Percentiles rank a stretch among this genome's conserved stretches.
Conservation (phyloP, 2,888 invertebrate genomes). For the Ophion ventricosus region DNA sequence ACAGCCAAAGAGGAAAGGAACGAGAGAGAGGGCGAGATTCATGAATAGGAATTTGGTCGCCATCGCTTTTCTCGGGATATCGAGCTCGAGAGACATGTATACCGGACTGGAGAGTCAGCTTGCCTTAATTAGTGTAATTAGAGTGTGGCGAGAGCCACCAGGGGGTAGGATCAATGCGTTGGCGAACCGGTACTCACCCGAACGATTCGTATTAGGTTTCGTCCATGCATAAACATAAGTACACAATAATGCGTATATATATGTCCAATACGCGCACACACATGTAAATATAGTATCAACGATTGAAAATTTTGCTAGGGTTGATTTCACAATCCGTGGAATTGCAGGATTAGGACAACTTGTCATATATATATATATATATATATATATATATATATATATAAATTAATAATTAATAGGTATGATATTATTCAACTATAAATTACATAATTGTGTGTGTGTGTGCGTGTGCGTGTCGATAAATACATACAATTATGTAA, state of each 20-base stretch:
- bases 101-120: constrained; percentile 34
- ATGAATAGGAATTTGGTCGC: constrained; percentile 49
- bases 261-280: neutral
- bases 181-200: constrained; percentile 61
- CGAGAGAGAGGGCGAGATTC: constrained; percentile 15
- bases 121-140: constrained; percentile 64
- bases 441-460: too few species aligned
- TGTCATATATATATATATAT: neutral
- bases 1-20: neutral
- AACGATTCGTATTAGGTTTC: constrained; percentile 42
- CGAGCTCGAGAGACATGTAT: constrained; percentile 39
- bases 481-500: too few species aligned
- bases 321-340: neutral
- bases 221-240: neutral
- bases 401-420: too few species aligned
- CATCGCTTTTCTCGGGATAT: constrained; percentile 50
- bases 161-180: constrained; percentile 64
- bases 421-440: too few species aligned
- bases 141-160: constrained; percentile 61
- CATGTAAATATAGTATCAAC: neutral
- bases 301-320: neutral
- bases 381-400: too few species aligned
- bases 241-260: neutral
- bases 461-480: too few species aligned
- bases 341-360: neutral